Evolutionary conservation across 2,888 invertebrate genomes (phyloP).

Genomic region (Pristionchus japonicus): DNA sequence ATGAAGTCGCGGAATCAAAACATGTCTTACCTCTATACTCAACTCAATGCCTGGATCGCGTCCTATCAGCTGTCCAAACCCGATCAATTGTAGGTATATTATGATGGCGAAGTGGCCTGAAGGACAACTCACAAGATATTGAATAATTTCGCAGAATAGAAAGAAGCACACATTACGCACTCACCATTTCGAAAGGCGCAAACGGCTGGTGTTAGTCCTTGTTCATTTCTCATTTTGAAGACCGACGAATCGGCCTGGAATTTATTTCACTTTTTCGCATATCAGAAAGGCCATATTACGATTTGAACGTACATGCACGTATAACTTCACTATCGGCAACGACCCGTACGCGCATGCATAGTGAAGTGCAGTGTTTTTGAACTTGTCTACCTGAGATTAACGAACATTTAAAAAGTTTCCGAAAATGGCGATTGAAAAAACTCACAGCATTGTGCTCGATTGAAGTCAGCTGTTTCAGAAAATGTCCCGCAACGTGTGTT

Average conservation of each 20-base stretch:
- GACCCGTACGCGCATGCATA: slow-evolving; percentile 80
- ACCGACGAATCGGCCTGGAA: background rate
- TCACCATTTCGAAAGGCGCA: background rate
- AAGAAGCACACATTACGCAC: background rate
- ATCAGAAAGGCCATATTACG: background rate
- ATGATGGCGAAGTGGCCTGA: background rate
- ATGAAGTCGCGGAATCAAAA: too few relatives aligned
- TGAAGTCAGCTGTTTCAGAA: slow-evolving; percentile 55
- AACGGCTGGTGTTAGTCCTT: background rate
- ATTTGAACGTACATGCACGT: slow-evolving; percentile 74
- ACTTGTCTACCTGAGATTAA: slow-evolving; percentile 77
- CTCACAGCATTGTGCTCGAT: slow-evolving; percentile 48
- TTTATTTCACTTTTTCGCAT: too few relatives aligned
- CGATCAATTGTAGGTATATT: background rate
- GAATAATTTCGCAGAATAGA: background rate
- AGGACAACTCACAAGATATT: background rate
- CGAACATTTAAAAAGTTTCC: background rate
- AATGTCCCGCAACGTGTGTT: slow-evolving; percentile 55
- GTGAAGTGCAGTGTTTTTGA: slow-evolving; percentile 78
- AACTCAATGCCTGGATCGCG: background rate
- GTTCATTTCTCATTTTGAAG: background rate
- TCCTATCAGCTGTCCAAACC: background rate
- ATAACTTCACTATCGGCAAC: slow-evolving; percentile 77
- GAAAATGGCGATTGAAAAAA: background rate
- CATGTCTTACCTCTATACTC: background rate